phyloP scores from a whole-genome alignment of 2,888 invertebrate genomes.

The Caenorhabditis parvicauda region DNA sequence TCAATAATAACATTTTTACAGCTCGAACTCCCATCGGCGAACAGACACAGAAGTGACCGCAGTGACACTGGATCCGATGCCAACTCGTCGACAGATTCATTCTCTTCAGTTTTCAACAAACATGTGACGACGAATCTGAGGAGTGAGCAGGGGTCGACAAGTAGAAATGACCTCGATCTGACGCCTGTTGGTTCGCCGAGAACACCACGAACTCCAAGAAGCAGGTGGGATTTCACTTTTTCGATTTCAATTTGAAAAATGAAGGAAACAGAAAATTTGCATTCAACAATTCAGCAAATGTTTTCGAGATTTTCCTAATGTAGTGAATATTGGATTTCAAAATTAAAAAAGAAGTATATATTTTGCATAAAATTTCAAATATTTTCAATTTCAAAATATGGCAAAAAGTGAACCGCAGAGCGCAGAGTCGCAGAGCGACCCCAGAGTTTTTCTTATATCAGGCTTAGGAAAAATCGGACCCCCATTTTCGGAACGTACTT shows the following conservation, averaged over 20 bases:
- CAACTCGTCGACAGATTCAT: slow-evolving; percentile 22
- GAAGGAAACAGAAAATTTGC: no score
- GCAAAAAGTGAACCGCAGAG: no score
- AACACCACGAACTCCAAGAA: slow-evolving; percentile 16
- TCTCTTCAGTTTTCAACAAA: slow-evolving; percentile 13
- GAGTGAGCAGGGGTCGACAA: slow-evolving; percentile 7
- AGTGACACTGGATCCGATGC: slow-evolving; percentile 8
- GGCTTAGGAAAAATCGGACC: no score
- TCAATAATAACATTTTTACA: background rate
- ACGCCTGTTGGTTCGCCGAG: slow-evolving; percentile 15
- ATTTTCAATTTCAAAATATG: no score
- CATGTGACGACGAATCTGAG: slow-evolving; percentile 19
- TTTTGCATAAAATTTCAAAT: background rate
- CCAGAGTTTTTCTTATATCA: no score
- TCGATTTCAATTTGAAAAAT: no score
- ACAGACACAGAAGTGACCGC: background rate
- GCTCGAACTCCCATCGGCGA: slow-evolving; percentile 17
- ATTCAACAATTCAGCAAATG: no score
- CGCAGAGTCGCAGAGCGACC: no score
- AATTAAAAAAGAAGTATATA: background rate
- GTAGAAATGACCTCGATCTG: no score
- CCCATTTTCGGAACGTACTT: no score
- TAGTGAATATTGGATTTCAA: no score
- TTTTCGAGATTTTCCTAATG: no score
- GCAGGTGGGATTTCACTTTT: slow-evolving; percentile 2